phyloP scores from a whole-genome alignment of 2,113 vertebrate genomes.

The Oncorhynchus mykiss region DNA sequence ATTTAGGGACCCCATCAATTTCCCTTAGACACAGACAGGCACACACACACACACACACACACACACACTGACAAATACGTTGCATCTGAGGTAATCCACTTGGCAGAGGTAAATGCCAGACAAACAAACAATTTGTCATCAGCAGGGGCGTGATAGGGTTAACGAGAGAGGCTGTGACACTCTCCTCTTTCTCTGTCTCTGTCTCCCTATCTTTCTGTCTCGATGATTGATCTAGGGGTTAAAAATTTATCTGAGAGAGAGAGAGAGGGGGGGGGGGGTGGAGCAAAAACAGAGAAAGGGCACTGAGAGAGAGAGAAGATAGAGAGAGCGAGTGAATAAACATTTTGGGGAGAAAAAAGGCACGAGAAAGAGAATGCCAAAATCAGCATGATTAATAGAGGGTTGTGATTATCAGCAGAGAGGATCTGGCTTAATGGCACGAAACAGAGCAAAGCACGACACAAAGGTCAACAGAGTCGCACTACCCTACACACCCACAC shows the following conservation, averaged over 20 bases:
- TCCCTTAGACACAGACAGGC: background rate
- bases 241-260: background rate
- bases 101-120: slow-evolving; percentile 1
- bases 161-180: background rate
- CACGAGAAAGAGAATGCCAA: background rate
- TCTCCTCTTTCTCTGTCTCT: no score
- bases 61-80: background rate
- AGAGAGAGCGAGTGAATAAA: background rate
- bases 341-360: background rate
- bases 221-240: background rate
- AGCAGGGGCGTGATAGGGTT: background rate
- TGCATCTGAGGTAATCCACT: background rate
- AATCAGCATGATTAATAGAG: background rate
- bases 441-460: background rate
- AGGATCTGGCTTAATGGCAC: background rate
- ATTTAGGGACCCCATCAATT: slow-evolving; percentile 1
- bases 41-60: slow-evolving; percentile 2
- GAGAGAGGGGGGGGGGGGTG: background rate
- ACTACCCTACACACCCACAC: background rate
- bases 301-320: no score
- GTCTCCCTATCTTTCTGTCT: no score
- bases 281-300: background rate
- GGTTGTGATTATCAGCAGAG: background rate
- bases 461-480: background rate
- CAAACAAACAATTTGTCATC: background rate